These are phyloP conservation scores for Macropus fuliginosus DNA, from an alignment of 2,797 vertebrate genomes.

Conservation along the genomic window DNA sequence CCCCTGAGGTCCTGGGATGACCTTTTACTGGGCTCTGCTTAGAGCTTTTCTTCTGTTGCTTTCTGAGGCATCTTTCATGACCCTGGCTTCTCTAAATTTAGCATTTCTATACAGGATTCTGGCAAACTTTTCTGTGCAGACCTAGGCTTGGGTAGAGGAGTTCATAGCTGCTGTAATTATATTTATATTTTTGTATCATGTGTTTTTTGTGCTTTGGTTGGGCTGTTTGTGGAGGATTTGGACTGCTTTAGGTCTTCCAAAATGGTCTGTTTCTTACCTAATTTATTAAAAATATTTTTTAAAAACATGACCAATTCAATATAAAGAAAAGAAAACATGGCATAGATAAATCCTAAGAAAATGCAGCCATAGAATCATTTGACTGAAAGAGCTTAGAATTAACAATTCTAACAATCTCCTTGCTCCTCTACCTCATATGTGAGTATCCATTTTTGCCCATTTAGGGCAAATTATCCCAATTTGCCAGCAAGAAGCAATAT, in stretches of 20 bases:
- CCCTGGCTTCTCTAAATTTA: background rate
- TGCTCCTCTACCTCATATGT: background rate
- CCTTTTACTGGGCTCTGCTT: background rate
- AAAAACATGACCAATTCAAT: background rate
- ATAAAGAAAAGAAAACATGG: background rate
- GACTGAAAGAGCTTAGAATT: background rate
- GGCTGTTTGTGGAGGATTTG: background rate
- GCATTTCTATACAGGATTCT: background rate
- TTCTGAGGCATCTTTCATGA: background rate
- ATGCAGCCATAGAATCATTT: background rate
- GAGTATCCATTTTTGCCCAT: too few relatives aligned
- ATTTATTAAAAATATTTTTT: background rate
- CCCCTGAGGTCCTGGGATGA: background rate
- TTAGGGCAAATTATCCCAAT: background rate
- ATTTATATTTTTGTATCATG: background rate
- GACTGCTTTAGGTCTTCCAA: background rate
- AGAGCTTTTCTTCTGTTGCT: background rate
- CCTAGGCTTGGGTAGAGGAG: background rate
- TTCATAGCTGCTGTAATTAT: background rate
- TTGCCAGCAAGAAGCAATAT: background rate
- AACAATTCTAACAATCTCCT: background rate
- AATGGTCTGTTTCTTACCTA: background rate
- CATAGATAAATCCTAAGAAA: background rate
- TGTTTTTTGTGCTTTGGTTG: background rate
- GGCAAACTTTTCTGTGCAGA: background rate